phyloP scores from a whole-genome alignment of 2,113 vertebrate genomes.

The Ophthalmolycus amberensis region DNA sequence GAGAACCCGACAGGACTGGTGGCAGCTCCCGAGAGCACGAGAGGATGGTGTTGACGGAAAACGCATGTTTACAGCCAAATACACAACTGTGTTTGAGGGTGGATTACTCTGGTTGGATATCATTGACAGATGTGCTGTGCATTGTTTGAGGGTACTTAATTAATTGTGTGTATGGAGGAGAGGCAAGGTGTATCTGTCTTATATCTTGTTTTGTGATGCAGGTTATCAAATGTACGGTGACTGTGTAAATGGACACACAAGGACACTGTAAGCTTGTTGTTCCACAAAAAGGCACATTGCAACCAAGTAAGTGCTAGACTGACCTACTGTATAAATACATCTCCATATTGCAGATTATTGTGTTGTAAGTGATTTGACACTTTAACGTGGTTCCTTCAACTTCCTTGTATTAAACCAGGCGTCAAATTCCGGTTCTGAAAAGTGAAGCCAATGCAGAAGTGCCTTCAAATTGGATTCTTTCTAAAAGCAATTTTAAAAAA shows the following conservation, averaged over 20 bases:
- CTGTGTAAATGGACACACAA: background rate
- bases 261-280: background rate
- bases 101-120: constrained; percentile 25
- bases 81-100: constrained; percentile 15
- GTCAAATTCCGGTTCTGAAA: too few relatives aligned
- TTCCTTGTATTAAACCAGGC: background rate
- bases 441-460: too few relatives aligned
- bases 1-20: constrained; percentile 34
- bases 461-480: too few relatives aligned
- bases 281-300: background rate
- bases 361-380: background rate
- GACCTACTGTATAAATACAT: background rate
- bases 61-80: constrained; percentile 32
- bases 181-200: background rate
- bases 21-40: constrained; percentile 32
- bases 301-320: background rate
- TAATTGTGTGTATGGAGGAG: background rate
- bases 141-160: background rate
- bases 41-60: constrained; percentile 40
- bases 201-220: background rate
- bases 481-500: too few relatives aligned
- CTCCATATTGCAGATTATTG: background rate
- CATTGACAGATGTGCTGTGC: constrained; percentile 5
- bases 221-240: background rate
- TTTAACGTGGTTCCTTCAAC: background rate